These are phyloP conservation scores for Raja brachyura DNA, from an alignment of 2,113 vertebrate species.

Conservation along the genomic window DNA sequence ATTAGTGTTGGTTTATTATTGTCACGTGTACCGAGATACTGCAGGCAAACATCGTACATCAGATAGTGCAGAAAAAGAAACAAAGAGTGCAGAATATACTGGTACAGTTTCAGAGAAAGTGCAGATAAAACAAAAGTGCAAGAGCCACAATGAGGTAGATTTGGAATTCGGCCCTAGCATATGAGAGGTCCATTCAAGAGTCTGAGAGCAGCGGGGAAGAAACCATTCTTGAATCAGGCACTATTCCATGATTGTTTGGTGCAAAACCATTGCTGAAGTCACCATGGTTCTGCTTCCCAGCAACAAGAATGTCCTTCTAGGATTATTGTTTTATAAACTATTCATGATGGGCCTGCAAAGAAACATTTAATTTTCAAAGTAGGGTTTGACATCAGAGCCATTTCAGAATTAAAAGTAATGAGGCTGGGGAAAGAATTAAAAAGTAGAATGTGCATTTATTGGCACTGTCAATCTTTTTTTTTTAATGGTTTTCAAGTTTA, in stretches of 20 bases:
- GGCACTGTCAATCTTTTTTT: not conserved
- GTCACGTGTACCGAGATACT: too few species aligned
- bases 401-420: not conserved
- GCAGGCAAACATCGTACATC: too few species aligned
- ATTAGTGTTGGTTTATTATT: not conserved
- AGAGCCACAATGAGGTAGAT: too few species aligned
- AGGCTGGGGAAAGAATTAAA: too few species aligned
- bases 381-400: not conserved
- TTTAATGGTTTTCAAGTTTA: too few species aligned
- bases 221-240: not conserved
- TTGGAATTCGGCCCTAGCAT: too few species aligned
- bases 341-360: not conserved
- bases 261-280: not conserved
- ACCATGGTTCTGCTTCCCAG: not conserved
- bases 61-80: too few species aligned
- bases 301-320: not conserved
- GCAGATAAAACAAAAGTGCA: too few species aligned
- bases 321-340: not conserved
- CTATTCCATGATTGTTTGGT: not conserved
- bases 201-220: too few species aligned
- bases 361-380: not conserved
- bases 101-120: too few species aligned
- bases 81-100: too few species aligned
- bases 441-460: not conserved
- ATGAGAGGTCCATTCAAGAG: too few species aligned